phyloP scores from a whole-genome alignment of 1,140 invertebrate genomes.

The Scylla paramamosain region DNA sequence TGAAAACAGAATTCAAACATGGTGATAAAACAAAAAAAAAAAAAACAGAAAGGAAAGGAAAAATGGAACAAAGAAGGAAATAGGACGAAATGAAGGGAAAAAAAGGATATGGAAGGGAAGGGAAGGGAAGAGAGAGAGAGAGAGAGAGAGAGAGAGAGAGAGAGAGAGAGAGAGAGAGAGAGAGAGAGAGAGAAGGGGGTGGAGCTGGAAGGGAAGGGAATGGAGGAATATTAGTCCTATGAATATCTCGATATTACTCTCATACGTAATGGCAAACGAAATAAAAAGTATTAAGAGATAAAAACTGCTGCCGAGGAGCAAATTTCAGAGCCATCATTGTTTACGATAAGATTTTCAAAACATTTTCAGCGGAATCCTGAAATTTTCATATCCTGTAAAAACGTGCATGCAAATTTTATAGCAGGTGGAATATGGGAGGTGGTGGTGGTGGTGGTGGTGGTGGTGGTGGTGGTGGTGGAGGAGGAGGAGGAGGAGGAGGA shows the following conservation, averaged over 20 bases:
- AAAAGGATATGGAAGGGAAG: not conserved
- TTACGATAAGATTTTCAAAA: constrained; percentile 14
- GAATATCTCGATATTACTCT: too few relatives aligned
- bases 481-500: not conserved
- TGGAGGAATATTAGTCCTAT: not conserved
- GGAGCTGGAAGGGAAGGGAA: too few relatives aligned
- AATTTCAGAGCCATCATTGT: not conserved
- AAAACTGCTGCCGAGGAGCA: not conserved
- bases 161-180: not conserved
- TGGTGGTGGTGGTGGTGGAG: not conserved
- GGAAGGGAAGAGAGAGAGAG: not conserved
- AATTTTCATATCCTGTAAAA: constrained; percentile 15
- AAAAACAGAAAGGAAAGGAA: not conserved
- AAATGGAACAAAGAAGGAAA: not conserved
- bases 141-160: not conserved
- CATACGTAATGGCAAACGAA: too few relatives aligned
- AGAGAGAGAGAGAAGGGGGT: too few relatives aligned
- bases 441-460: not conserved
- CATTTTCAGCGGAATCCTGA: not conserved
- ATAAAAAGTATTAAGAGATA: too few relatives aligned
- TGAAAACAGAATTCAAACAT: not conserved
- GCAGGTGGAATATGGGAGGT: not conserved
- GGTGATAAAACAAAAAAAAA: not conserved
- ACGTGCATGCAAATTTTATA: constrained; percentile 23
- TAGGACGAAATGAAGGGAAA: not conserved